Conservation (phyloP, 2,888 invertebrate species). For the Dryadula phaetusa region DNA sequence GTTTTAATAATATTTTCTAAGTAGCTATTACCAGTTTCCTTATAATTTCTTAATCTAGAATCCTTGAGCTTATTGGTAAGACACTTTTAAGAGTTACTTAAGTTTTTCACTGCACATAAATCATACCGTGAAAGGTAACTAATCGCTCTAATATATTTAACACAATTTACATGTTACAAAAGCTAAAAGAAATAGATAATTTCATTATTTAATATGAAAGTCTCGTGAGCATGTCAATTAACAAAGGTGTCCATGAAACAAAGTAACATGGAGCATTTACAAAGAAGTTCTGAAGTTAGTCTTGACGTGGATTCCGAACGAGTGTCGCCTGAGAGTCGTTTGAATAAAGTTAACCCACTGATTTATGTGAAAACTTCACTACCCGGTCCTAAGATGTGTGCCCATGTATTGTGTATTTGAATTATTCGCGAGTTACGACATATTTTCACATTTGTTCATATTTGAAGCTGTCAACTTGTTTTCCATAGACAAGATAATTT, state of each 20-base stretch:
- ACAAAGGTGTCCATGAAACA: conserved; percentile 19
- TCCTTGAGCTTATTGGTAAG: too few species aligned
- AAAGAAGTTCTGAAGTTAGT: conserved; percentile 73
- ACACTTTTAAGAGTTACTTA: too few species aligned
- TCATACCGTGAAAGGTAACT: too few species aligned
- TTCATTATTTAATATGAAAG: neutral
- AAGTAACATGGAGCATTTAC: conserved; percentile 47
- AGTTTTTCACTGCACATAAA: too few species aligned
- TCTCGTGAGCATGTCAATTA: conserved; percentile 1
- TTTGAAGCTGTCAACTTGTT: conserved; percentile 56
- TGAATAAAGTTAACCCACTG: conserved; percentile 81
- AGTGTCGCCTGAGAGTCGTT: conserved; percentile 82
- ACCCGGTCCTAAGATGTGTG: conserved; percentile 62
- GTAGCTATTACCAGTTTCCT: too few species aligned
- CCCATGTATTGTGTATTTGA: conserved; percentile 64
- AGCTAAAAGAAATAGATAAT: neutral
- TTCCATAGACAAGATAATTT: conserved; percentile 56
- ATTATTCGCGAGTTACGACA: conserved; percentile 60
- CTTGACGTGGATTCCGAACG: conserved; percentile 76
- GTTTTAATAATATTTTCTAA: too few species aligned
- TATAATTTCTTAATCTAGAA: too few species aligned
- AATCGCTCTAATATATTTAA: too few species aligned
- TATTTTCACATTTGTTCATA: conserved; percentile 52
- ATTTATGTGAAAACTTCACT: conserved; percentile 79
- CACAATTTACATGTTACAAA: neutral